Evolutionary conservation across 2,888 invertebrate genomes (phyloP).

Genomic region (Cephus rjabovi): DNA sequence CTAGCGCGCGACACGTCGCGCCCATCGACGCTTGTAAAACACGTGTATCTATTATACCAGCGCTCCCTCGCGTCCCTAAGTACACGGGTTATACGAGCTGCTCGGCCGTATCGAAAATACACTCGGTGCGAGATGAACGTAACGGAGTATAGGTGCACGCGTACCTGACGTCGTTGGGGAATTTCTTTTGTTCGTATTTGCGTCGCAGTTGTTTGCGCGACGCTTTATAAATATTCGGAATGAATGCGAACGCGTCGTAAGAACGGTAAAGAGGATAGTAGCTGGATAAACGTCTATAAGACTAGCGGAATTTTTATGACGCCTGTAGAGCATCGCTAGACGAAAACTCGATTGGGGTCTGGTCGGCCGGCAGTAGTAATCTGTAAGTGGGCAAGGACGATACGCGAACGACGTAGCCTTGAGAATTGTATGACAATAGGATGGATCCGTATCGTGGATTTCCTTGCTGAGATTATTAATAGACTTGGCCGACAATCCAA

Average conservation of each 20-base stretch:
- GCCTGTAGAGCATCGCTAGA: not conserved
- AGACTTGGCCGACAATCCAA: not conserved
- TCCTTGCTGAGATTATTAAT: not conserved
- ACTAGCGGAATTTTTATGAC: not conserved
- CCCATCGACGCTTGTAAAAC: not conserved
- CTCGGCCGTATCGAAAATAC: not conserved
- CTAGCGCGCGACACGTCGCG: not conserved
- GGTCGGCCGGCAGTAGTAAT: not conserved
- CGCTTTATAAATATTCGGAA: not conserved
- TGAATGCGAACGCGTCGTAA: constrained; percentile 48
- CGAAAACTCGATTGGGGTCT: not conserved
- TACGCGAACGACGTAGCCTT: not conserved
- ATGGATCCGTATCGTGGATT: not conserved
- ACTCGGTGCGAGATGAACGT: not conserved
- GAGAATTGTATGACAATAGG: not conserved
- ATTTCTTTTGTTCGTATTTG: not conserved
- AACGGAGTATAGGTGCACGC: not conserved
- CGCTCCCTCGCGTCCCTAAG: not conserved
- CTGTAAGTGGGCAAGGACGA: not conserved
- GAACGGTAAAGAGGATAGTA: constrained; percentile 29
- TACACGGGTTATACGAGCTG: not conserved
- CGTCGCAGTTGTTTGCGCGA: not conserved
- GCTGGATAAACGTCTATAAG: not conserved
- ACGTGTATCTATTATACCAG: not conserved
- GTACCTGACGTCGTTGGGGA: not conserved